These are phyloP conservation scores for Cydia strobilella DNA, from an alignment of 1,140 invertebrate species.

Conservation along the genomic window DNA sequence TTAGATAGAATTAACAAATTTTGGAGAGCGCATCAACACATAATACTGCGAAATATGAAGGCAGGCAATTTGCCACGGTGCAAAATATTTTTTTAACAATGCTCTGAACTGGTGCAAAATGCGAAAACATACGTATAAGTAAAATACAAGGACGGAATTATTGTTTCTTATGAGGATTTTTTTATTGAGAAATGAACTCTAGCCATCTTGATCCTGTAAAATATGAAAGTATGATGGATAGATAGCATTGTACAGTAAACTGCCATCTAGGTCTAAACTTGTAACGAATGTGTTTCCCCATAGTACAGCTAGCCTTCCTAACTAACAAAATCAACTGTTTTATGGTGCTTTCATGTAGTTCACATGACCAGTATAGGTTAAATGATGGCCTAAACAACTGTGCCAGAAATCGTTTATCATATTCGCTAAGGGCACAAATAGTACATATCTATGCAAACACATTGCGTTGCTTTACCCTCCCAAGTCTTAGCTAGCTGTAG, in stretches of 20 bases:
- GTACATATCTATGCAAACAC: not conserved
- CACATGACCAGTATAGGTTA: not conserved
- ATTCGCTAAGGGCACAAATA: not conserved
- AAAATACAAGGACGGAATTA: not conserved
- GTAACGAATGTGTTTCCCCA: not conserved
- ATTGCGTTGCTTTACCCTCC: not conserved
- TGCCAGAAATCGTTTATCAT: not conserved
- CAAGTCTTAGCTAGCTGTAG: too few relatives aligned
- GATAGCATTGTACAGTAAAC: not conserved
- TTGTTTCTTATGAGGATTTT: not conserved
- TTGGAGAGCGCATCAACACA: not conserved
- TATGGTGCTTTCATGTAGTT: not conserved
- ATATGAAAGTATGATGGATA: not conserved
- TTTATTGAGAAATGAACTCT: not conserved
- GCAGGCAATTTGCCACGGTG: not conserved
- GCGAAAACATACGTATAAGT: not conserved
- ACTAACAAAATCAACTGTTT: not conserved
- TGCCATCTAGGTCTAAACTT: not conserved
- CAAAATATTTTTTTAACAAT: not conserved
- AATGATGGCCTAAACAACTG: not conserved
- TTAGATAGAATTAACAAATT: conserved; percentile 14
- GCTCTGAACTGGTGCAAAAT: not conserved
- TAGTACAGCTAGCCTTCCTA: not conserved
- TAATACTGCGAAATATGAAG: not conserved
- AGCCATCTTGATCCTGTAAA: not conserved